Conservation (phyloP, 2,888 invertebrate species). For the Hydroisotoma schaefferi region DNA sequence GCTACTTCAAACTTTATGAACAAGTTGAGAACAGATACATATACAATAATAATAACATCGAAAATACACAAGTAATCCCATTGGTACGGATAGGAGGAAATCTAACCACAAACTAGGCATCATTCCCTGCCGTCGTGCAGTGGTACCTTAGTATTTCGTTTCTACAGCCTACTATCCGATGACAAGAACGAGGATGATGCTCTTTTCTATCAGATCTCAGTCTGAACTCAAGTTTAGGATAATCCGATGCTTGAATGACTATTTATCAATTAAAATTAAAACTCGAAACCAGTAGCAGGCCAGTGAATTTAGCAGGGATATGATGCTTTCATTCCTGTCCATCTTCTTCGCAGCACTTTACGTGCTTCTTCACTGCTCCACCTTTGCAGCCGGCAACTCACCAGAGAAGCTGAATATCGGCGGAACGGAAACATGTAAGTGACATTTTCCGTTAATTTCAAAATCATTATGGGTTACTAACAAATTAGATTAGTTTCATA, state of each 20-base stretch:
- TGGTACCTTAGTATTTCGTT: too few relatives aligned
- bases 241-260: too few relatives aligned
- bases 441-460: too few relatives aligned
- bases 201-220: too few relatives aligned
- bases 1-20: background rate
- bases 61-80: background rate
- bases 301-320: background rate
- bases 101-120: background rate
- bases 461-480: too few relatives aligned
- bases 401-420: conserved; percentile 15
- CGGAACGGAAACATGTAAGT: conserved; percentile 29
- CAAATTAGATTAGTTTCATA: too few relatives aligned
- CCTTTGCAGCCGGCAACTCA: conserved; percentile 11
- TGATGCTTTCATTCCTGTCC: background rate
- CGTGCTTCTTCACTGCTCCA: conserved; percentile 18
- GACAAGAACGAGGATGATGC: too few relatives aligned
- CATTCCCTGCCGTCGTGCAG: too few relatives aligned
- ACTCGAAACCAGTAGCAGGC: too few relatives aligned
- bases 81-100: background rate
- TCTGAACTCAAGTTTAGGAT: too few relatives aligned
- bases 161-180: too few relatives aligned
- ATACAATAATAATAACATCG: background rate
- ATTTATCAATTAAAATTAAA: too few relatives aligned
- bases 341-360: background rate
- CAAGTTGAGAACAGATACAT: background rate